phyloP scores from a whole-genome alignment of 1,140 invertebrate genomes.

The Euwallacea similis region DNA sequence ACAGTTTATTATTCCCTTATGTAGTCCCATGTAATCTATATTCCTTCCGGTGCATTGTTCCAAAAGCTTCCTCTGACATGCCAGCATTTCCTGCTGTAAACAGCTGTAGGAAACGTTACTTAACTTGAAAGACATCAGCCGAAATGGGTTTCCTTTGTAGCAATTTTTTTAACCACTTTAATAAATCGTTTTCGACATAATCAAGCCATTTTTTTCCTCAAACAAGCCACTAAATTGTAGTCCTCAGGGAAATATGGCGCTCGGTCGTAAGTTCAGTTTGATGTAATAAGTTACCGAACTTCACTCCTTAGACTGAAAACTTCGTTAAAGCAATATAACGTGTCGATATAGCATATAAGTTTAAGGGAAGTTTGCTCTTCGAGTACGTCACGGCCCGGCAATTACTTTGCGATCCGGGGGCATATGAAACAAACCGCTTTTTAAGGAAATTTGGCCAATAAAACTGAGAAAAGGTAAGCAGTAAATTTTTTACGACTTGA shows the following conservation, averaged over 20 bases:
- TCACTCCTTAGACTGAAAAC: slow-evolving; percentile 6
- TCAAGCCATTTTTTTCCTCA: not conserved
- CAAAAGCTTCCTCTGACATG: not conserved
- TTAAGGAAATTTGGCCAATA: slow-evolving; percentile 2
- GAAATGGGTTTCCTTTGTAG: no score
- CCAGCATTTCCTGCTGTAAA: slow-evolving; percentile 2
- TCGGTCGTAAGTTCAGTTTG: slow-evolving; percentile 15
- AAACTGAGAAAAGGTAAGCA: no score
- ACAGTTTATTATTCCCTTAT: slow-evolving; percentile 4
- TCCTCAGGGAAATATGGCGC: not conserved
- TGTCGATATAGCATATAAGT: slow-evolving; percentile 12
- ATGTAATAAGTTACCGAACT: slow-evolving; percentile 14
- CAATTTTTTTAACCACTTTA: no score
- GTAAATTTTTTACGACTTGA: no score
- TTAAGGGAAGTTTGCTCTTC: slow-evolving; percentile 1
- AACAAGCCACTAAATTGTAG: not conserved
- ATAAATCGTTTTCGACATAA: not conserved
- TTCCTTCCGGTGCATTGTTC: slow-evolving; percentile 5
- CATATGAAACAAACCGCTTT: not conserved
- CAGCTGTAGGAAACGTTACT: not conserved
- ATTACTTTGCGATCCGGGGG: not conserved
- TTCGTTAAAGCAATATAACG: slow-evolving; percentile 15
- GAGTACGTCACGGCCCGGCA: not conserved
- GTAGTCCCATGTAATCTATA: slow-evolving; percentile 7
- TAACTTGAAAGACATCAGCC: no score